Conservation (phyloP, 2,797 vertebrate species). For the Hippoglossus hippoglossus region DNA sequence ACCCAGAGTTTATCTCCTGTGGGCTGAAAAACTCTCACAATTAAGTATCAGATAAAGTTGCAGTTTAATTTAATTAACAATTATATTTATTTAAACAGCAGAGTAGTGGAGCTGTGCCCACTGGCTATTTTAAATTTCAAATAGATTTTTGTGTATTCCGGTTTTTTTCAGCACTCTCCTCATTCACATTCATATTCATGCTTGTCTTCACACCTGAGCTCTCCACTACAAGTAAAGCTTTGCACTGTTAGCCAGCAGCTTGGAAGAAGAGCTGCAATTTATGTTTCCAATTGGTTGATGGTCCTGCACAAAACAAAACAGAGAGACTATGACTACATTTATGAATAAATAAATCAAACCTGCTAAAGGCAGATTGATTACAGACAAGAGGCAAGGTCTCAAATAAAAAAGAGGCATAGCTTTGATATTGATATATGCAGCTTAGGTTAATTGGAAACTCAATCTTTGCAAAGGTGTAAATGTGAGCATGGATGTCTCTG, state of each 20-base stretch:
- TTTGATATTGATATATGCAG: too few relatives aligned
- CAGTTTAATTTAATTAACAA: slow-evolving; percentile 12
- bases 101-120: neutral
- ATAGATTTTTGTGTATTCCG: slow-evolving; percentile 5
- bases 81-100: slow-evolving; percentile 1
- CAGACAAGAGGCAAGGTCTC: neutral
- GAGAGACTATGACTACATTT: slow-evolving; percentile 18
- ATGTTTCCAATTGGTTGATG: slow-evolving; percentile 33
- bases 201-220: slow-evolving; percentile 35
- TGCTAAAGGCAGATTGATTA: slow-evolving; percentile 9
- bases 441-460: too few relatives aligned
- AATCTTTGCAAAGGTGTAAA: too few relatives aligned
- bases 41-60: neutral
- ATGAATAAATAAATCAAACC: slow-evolving; percentile 23
- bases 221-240: slow-evolving; percentile 20
- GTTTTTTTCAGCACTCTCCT: slow-evolving; percentile 16
- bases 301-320: slow-evolving; percentile 24
- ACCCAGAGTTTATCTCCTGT: neutral
- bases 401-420: neutral
- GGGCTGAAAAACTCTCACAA: neutral
- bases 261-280: slow-evolving; percentile 8
- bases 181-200: slow-evolving; percentile 34
- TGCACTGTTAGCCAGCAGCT: slow-evolving; percentile 10
- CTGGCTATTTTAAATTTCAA: slow-evolving; percentile 6
- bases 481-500: too few relatives aligned